Evolutionary conservation across 2,797 vertebrate species (phyloP).

Genomic region (Philypnodon macrostomus): DNA sequence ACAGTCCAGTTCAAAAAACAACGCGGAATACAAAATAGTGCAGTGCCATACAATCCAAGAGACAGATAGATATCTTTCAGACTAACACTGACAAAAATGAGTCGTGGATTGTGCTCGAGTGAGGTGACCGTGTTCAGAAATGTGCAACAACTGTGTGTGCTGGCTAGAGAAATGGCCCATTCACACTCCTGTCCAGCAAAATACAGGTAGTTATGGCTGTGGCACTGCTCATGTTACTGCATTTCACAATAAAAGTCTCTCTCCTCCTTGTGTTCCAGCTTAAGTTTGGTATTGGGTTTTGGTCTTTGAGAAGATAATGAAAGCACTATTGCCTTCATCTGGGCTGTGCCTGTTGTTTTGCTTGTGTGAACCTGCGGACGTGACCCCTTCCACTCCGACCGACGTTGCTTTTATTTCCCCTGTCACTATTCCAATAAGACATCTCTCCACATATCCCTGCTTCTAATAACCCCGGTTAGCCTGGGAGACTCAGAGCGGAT

Average conservation of each 20-base stretch:
- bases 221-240: conserved; percentile 50
- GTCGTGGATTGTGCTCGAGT: conserved; percentile 5
- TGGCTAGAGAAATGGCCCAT: conserved; percentile 19
- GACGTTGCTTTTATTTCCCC: conserved; percentile 66
- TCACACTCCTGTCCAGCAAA: conserved; percentile 20
- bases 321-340: conserved; percentile 49
- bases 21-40: conserved; percentile 7
- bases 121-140: conserved; percentile 17
- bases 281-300: conserved; percentile 45
- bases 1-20: conserved; percentile 7
- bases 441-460: conserved; percentile 39
- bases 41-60: background rate
- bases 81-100: background rate
- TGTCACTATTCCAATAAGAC: conserved; percentile 64
- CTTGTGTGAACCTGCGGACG: conserved; percentile 31
- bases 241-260: conserved; percentile 37
- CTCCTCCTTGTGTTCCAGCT: conserved; percentile 28
- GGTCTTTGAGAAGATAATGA: conserved; percentile 54
- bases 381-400: conserved; percentile 51
- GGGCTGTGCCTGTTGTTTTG: conserved; percentile 48
- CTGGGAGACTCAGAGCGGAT: conserved; percentile 54
- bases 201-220: conserved; percentile 63
- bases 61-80: conserved; percentile 21
- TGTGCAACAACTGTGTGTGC: conserved; percentile 27
- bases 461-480: conserved; percentile 61